A percentile compares a stretch with the other conserved stretches of the same genome.
phyloP scores from a whole-genome alignment of 2,113 vertebrate species.

The Paradisaea rubra region DNA sequence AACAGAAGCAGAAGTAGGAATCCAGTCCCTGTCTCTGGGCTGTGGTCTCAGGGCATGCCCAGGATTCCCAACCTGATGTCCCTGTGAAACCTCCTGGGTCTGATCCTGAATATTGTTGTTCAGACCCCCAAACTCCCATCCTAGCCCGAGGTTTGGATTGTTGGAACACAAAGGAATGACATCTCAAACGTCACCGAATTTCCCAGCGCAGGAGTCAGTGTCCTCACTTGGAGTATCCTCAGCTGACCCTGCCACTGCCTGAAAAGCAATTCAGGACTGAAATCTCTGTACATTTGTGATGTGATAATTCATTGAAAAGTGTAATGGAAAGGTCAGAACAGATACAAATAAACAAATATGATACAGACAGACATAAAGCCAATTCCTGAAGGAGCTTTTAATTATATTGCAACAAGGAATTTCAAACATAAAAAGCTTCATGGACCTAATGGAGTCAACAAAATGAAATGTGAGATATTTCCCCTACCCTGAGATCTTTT shows the following conservation, averaged over 20 bases:
- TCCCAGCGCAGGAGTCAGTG: not conserved
- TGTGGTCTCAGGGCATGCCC: not conserved
- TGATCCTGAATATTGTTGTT: not conserved
- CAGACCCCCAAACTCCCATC: not conserved
- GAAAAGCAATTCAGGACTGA: not conserved
- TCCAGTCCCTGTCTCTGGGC: not conserved
- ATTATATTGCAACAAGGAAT: not conserved
- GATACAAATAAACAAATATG: not conserved
- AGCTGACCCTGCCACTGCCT: not conserved
- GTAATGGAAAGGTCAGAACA: not conserved
- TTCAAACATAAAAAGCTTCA: not conserved
- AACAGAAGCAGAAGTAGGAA: not conserved
- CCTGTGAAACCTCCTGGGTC: not conserved
- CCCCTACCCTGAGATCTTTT: not conserved
- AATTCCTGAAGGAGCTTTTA: not conserved
- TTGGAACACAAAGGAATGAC: not conserved
- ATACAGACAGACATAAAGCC: not conserved
- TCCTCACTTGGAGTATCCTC: constrained; percentile 9
- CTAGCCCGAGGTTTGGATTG: not conserved
- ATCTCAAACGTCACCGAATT: not conserved
- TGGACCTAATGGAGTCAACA: not conserved
- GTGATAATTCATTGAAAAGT: not conserved
- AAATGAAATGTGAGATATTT: not conserved
- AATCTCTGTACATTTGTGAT: not conserved
- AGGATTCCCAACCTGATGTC: not conserved